Conservation (phyloP, 2,888 invertebrate species). For the Ormyrus rosae region DNA sequence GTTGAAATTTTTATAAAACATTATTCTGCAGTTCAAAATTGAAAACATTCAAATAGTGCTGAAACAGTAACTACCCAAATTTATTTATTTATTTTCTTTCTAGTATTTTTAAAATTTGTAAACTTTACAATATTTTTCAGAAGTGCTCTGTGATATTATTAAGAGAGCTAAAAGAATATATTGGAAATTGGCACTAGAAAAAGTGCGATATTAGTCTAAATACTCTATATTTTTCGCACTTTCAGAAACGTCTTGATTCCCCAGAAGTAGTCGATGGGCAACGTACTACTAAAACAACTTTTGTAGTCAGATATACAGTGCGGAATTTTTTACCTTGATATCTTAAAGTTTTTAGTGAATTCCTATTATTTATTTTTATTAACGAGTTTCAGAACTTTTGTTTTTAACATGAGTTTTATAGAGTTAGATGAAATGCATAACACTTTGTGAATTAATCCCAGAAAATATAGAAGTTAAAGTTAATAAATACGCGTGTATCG, state of each 20-base stretch:
- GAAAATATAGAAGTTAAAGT: too few relatives aligned
- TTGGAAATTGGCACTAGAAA: conserved; percentile 43
- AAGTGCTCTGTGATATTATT: too few relatives aligned
- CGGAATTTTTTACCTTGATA: conserved; percentile 13
- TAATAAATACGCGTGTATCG: too few relatives aligned
- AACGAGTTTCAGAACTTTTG: neutral
- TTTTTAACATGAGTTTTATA: conserved; percentile 1
- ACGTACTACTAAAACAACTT: neutral
- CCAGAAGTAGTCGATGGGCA: neutral
- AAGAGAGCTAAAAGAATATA: neutral
- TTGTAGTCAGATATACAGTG: conserved; percentile 17
- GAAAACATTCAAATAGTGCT: neutral
- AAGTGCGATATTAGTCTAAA: conserved; percentile 29
- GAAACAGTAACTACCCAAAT: neutral
- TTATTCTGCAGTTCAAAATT: neutral
- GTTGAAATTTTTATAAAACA: too few relatives aligned
- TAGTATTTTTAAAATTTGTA: conserved; percentile 1
- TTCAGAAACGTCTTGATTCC: neutral
- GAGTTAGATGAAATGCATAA: neutral
- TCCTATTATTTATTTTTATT: conserved; percentile 4
- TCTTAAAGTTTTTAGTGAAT: conserved; percentile 11
- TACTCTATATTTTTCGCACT: conserved; percentile 23
- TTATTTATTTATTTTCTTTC: neutral
- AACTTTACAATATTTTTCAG: neutral
- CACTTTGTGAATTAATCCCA: too few relatives aligned